A percentile compares a stretch with the other conserved stretches of the same genome.
Evolutionary conservation across 2,797 vertebrate genomes (phyloP).

Genomic region (Euthynnus affinis): DNA sequence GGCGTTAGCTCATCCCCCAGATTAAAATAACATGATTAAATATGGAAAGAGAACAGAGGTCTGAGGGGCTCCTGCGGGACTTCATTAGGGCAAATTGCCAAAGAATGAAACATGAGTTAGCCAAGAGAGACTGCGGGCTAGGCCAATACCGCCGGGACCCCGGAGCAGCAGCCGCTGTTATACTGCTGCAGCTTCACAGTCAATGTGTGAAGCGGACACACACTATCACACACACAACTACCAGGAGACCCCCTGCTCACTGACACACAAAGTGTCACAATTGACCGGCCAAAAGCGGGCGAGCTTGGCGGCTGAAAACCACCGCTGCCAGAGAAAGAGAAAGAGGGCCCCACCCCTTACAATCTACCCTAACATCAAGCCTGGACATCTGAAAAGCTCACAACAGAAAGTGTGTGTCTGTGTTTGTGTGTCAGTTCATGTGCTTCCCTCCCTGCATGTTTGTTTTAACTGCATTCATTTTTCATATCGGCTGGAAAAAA

Average conservation of each 20-base stretch:
- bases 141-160: conserved; percentile 90
- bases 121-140: conserved; percentile 94
- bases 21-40: conserved; percentile 97
- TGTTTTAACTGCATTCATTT: conserved; percentile 76
- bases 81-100: conserved; percentile 99
- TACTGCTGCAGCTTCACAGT: conserved; percentile 91
- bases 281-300: conserved; percentile 90
- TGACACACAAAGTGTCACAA: conserved; percentile 95
- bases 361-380: conserved; percentile 66
- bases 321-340: conserved; percentile 56
- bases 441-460: conserved; percentile 50
- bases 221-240: conserved; percentile 82
- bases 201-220: conserved; percentile 90
- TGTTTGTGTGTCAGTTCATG: conserved; percentile 23
- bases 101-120: conserved; percentile 99
- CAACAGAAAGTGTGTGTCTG: conserved; percentile 24
- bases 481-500: conserved; percentile 54
- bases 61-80: conserved; percentile 96
- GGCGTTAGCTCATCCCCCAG: conserved; percentile 89
- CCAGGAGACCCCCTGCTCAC: conserved; percentile 89
- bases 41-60: conserved; percentile 94
- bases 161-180: conserved; percentile 84
- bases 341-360: conserved; percentile 43
- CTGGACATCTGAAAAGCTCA: conserved; percentile 62
- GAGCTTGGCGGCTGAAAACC: conserved; percentile 84